Conservation (phyloP, 2,888 invertebrate species). For the Brachypalpus laphriformis region DNA sequence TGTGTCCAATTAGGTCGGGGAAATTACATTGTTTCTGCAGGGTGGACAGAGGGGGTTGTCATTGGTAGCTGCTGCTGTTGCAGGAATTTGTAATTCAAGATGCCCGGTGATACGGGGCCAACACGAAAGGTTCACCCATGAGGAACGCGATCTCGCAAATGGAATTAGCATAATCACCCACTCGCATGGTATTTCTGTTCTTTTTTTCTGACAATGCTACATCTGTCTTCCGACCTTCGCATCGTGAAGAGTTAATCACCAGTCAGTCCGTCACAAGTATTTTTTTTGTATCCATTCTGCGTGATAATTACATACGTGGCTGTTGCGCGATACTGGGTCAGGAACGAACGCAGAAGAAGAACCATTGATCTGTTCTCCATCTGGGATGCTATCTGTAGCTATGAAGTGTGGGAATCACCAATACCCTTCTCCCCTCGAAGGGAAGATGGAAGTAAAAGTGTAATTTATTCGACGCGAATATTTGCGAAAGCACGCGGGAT, state of each 20-base stretch:
- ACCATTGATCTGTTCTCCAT: constrained; percentile 46
- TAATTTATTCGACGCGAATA: constrained; percentile 54
- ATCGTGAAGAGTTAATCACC: constrained; percentile 70
- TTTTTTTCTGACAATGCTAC: constrained; percentile 35
- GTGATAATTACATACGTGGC: constrained; percentile 67
- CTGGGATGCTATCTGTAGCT: constrained; percentile 16
- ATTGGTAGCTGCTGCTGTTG: background rate
- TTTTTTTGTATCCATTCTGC: constrained; percentile 4
- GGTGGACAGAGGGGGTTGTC: constrained; percentile 27
- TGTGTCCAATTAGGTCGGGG: constrained; percentile 65
- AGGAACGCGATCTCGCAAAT: constrained; percentile 69
- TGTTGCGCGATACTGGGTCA: constrained; percentile 67
- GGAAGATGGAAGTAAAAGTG: constrained; percentile 29
- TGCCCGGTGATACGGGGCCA: constrained; percentile 57
- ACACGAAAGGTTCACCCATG: constrained; percentile 72
- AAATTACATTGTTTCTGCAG: constrained; percentile 42
- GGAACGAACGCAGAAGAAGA: constrained; percentile 27
- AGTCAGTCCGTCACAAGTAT: constrained; percentile 57
- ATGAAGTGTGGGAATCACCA: constrained; percentile 65
- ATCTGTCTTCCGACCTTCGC: constrained; percentile 70
- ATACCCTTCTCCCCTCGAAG: background rate
- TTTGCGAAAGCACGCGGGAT: constrained; percentile 3
- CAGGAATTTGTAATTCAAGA: constrained; percentile 71
- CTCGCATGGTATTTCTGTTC: constrained; percentile 35
- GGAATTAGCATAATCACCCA: constrained; percentile 74